Evolutionary conservation across 2,888 invertebrate genomes (phyloP).

Genomic region (Erebia epiphron): DNA sequence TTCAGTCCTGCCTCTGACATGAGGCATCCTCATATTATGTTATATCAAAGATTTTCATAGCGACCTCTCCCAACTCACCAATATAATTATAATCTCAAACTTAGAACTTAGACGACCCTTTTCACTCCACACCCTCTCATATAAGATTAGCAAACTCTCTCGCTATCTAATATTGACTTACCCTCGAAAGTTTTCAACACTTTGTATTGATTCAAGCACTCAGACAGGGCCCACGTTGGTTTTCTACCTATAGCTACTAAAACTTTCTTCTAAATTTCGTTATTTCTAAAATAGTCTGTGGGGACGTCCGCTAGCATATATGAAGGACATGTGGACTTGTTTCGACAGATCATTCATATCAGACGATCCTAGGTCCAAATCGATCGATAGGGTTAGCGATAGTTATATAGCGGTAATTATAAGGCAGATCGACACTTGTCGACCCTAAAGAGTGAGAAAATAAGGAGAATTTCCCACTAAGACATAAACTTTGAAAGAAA

Average conservation of each 20-base stretch:
- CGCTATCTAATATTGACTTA: background rate
- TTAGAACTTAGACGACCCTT: slow-evolving; percentile 1
- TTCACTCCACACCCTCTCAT: background rate
- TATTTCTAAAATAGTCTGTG: too few relatives aligned
- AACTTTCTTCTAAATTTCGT: too few relatives aligned
- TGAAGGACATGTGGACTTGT: too few relatives aligned
- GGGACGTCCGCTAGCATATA: too few relatives aligned
- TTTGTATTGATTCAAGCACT: background rate
- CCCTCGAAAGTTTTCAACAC: background rate
- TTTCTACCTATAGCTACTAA: background rate
- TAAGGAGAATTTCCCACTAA: too few relatives aligned
- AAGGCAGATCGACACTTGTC: too few relatives aligned
- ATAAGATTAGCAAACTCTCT: slow-evolving; percentile 3
- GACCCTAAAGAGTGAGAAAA: too few relatives aligned
- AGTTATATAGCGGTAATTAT: too few relatives aligned
- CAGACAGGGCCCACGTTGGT: background rate
- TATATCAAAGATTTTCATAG: background rate
- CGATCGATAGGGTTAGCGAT: too few relatives aligned
- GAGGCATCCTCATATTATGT: background rate
- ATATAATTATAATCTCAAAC: slow-evolving; percentile 1
- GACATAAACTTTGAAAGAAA: background rate
- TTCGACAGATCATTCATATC: too few relatives aligned
- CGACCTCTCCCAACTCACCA: background rate
- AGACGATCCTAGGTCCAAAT: too few relatives aligned
- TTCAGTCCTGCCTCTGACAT: background rate